Conservation (phyloP, 1,140 invertebrate species). For the Listronotus bonariensis region DNA sequence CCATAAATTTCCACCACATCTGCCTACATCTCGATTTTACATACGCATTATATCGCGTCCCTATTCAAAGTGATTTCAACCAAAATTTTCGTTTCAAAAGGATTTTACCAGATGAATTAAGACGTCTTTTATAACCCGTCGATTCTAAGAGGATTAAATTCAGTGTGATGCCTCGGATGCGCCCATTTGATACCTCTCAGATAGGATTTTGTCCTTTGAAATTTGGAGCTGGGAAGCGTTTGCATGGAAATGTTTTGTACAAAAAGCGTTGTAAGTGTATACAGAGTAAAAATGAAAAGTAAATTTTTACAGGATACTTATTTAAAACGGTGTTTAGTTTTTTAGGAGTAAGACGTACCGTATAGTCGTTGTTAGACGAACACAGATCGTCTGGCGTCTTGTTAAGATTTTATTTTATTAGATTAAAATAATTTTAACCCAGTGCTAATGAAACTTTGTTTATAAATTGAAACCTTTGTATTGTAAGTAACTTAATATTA, state of each 20-base stretch:
- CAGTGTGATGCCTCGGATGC: conserved; percentile 36
- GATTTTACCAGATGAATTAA: conserved; percentile 34
- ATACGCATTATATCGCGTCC: conserved; percentile 1
- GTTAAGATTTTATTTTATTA: no score
- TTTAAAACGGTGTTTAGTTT: no score
- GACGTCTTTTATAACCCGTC: conserved; percentile 23
- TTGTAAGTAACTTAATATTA: no score
- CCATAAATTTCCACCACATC: neutral
- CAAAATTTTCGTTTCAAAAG: conserved; percentile 31
- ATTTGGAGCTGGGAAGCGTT: neutral
- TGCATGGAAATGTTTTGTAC: neutral
- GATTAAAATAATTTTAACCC: no score
- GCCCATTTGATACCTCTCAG: conserved; percentile 27
- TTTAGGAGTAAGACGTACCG: no score
- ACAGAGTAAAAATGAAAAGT: no score
- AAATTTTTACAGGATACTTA: no score
- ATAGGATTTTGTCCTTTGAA: neutral
- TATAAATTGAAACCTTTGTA: no score
- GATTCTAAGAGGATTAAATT: conserved; percentile 37
- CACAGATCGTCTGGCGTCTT: no score
- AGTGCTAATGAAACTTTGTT: no score
- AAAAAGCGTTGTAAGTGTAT: no score
- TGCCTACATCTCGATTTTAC: conserved; percentile 13
- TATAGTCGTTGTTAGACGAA: no score
- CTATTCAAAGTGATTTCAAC: conserved; percentile 22